A percentile compares a stretch with the other conserved stretches of the same genome.
phyloP scores from a whole-genome alignment of 2,888 invertebrate species.

The Latrodectus hesperus region DNA sequence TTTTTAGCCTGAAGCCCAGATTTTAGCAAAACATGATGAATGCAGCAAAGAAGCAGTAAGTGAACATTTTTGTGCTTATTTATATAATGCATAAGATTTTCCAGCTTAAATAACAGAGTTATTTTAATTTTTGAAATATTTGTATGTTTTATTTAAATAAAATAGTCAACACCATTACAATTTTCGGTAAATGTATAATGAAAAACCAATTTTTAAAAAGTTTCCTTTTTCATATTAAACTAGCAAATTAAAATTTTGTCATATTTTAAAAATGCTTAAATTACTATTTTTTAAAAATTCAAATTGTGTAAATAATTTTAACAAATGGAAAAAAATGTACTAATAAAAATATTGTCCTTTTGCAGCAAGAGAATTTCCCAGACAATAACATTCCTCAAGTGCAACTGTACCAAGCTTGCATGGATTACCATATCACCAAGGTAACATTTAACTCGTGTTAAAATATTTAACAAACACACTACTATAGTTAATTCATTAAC shows the following conservation, averaged over 20 bases:
- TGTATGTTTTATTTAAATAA: not conserved
- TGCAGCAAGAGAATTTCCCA: constrained; percentile 67
- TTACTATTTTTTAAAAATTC: not conserved
- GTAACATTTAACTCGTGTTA: not conserved
- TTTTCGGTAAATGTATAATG: no score
- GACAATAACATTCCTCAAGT: constrained; percentile 69
- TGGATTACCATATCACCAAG: constrained; percentile 70
- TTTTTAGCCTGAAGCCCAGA: constrained; percentile 63
- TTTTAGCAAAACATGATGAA: constrained; percentile 68
- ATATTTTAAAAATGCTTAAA: not conserved
- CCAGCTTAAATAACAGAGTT: not conserved
- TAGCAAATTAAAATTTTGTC: no score
- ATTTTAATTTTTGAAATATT: not conserved
- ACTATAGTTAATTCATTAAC: no score
- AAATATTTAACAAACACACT: no score
- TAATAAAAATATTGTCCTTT: not conserved
- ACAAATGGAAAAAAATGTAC: no score
- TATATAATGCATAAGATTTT: not conserved
- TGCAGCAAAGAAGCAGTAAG: constrained; percentile 70
- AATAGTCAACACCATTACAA: no score
- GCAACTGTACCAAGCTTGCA: constrained; percentile 71
- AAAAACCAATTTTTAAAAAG: no score
- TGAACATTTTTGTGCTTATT: not conserved
- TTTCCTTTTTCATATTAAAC: no score
- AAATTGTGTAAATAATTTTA: not conserved